Evolutionary conservation across 2,797 vertebrate genomes (phyloP), one percentile per base, ranked within the genome.

Genomic region (Myoxocephalus aenaeus): DNA sequence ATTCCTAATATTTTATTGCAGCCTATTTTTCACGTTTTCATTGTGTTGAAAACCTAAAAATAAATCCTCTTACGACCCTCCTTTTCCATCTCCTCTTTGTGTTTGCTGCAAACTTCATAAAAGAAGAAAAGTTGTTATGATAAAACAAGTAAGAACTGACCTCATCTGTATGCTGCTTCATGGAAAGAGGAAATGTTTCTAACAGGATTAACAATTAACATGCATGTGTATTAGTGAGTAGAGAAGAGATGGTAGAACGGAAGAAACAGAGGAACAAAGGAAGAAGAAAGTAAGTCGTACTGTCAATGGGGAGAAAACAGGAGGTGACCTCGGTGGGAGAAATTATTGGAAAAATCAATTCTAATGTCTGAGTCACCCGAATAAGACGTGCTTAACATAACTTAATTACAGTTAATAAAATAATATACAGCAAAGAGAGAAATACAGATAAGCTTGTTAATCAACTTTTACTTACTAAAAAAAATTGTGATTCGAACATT

Each of bases 281-380:
- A 70, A 40, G 27, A 36, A 40, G 25, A 46, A 70, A 18, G 17
- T 53, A 57, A 77, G 25, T 82, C 59, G 77, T 18, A 6, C 17
- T 59, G 56, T 38, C 12, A 34, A 13, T 65, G 27, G 68, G 34
- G 56, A 71, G 73, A 57, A 56, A 34, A 56, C 1, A 10, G 29
- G 17, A 70, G 44, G 38, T 29, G 54, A 64, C 69, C 57, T 59
- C 22, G 27, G 68, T 64, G 25, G 61, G 17, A 65, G 58, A 75
- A 50, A 44, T 48, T 32, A 53, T 82, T 62, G 34, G 10, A 63
- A 56, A 66, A 70, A 79, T 69, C 68, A 14, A 42, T 22, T 68
- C 6, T 48, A 4, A 54, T 15, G 58, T 74, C 44, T 48, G 67
- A 73, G 25, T 82, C 74, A 71, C 46, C 53, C 12, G 7, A 34